Percentiles rank a stretch among this genome's conserved stretches.
Conservation (phyloP, 2,113 vertebrate species). For the Pluvialis apricaria region DNA sequence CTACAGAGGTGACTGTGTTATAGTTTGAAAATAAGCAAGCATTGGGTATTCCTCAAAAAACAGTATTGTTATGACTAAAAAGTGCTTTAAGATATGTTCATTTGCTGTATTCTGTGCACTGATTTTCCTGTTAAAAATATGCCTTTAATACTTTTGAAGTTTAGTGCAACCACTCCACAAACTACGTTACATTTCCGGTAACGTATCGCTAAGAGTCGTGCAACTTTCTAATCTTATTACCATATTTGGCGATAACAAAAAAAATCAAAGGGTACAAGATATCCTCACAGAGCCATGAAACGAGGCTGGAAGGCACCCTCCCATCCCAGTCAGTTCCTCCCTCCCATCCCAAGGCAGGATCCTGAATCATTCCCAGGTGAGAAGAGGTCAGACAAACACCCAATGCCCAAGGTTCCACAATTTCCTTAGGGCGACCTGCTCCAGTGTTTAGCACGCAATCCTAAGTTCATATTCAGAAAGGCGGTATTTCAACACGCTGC, state of each 20-base stretch:
- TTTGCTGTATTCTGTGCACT: not conserved
- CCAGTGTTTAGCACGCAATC: not conserved
- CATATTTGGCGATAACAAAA: not conserved
- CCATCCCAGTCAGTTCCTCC: not conserved
- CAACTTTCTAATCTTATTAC: not conserved
- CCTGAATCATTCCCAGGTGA: not conserved
- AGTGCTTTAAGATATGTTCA: not conserved
- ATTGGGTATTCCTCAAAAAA: not conserved
- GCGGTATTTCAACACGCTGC: not conserved
- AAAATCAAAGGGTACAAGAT: not conserved
- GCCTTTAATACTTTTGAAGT: not conserved
- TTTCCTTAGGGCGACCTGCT: not conserved
- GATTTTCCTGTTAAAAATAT: not conserved
- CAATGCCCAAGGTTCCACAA: not conserved
- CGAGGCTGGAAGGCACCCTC: not conserved
- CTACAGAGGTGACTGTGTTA: not conserved
- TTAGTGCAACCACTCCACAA: not conserved
- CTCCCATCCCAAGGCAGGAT: not conserved
- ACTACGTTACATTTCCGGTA: not conserved
- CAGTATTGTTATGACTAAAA: not conserved
- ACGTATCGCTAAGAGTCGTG: fast-evolving
- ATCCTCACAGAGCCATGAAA: not conserved
- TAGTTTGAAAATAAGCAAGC: not conserved
- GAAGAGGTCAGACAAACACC: not conserved
- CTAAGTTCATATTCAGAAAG: not conserved